phyloP scores from a whole-genome alignment of 2,888 invertebrate genomes.

The Plebejus melissa region DNA sequence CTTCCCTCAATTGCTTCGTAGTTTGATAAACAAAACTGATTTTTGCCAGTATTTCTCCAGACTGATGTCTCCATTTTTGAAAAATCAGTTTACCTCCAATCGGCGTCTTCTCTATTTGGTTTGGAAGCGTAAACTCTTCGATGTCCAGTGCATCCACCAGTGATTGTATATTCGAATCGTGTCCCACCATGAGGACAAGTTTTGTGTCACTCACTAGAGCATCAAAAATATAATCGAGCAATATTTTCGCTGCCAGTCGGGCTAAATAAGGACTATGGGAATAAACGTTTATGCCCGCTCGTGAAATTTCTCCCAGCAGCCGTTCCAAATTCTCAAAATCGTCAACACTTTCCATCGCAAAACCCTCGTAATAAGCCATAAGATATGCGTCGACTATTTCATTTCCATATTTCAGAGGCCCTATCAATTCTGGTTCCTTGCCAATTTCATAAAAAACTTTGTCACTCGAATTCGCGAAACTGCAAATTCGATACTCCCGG shows the following conservation, averaged over 20 bases:
- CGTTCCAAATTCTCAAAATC: constrained; percentile 43
- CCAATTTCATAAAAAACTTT: constrained; percentile 45
- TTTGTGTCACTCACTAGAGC: constrained; percentile 40
- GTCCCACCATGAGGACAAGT: constrained; percentile 54
- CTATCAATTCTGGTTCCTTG: constrained; percentile 50
- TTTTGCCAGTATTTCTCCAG: constrained; percentile 47
- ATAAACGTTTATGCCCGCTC: constrained; percentile 51
- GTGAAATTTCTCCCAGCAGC: constrained; percentile 46
- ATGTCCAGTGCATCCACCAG: constrained; percentile 49
- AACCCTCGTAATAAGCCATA: constrained; percentile 63
- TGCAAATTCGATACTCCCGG: constrained; percentile 46
- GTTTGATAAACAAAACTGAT: constrained; percentile 56
- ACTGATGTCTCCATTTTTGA: constrained; percentile 55
- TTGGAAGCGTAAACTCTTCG: constrained; percentile 45
- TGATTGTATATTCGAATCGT: constrained; percentile 58
- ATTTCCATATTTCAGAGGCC: constrained; percentile 51
- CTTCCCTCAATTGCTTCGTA: constrained; percentile 49
- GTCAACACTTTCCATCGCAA: constrained; percentile 49
- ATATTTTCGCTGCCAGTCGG: constrained; percentile 47
- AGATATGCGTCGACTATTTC: constrained; percentile 54
- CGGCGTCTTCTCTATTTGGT: constrained; percentile 56
- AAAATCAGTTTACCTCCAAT: constrained; percentile 63
- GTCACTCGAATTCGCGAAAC: constrained; percentile 45
- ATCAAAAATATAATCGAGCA: constrained; percentile 49
- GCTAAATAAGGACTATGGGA: constrained; percentile 49